Evolutionary conservation across 2,888 invertebrate species (phyloP).

Genomic region (Notodonta ziczac): DNA sequence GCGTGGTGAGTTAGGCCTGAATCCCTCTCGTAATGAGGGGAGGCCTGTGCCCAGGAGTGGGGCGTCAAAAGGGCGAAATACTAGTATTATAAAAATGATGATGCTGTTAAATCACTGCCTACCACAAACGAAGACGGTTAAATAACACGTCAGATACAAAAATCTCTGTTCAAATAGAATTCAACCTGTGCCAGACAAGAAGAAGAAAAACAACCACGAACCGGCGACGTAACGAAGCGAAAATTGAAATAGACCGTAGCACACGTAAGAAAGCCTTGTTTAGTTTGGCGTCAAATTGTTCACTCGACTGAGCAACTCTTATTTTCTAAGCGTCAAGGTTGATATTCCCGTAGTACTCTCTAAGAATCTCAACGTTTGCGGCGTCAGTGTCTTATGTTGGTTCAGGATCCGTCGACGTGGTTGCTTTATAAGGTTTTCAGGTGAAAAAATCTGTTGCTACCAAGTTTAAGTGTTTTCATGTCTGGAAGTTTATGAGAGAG

Average conservation of each 20-base stretch:
- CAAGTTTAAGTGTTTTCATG: background rate
- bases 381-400: conserved; percentile 48
- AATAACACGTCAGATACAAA: conserved; percentile 13
- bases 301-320: conserved; percentile 27
- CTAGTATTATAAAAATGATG: too few relatives aligned
- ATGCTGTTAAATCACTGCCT: too few relatives aligned
- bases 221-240: conserved; percentile 57
- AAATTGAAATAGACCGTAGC: conserved; percentile 54
- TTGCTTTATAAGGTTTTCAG: conserved; percentile 45
- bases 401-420: conserved; percentile 53
- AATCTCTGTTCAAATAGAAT: conserved; percentile 28
- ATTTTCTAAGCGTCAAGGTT: conserved; percentile 32
- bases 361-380: conserved; percentile 16
- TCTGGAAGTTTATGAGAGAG: background rate
- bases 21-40: too few relatives aligned
- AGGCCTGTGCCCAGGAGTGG: too few relatives aligned
- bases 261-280: conserved; percentile 52
- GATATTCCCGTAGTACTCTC: conserved; percentile 20
- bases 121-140: background rate
- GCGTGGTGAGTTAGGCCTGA: too few relatives aligned
- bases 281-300: conserved; percentile 38
- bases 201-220: conserved; percentile 38
- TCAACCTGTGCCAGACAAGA: conserved; percentile 19
- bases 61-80: too few relatives aligned
- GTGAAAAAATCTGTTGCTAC: conserved; percentile 39